A percentile compares a stretch with the other conserved stretches of the same genome.
phyloP scores from a whole-genome alignment of 1,140 invertebrate genomes.

The Andricus grossulariae region DNA sequence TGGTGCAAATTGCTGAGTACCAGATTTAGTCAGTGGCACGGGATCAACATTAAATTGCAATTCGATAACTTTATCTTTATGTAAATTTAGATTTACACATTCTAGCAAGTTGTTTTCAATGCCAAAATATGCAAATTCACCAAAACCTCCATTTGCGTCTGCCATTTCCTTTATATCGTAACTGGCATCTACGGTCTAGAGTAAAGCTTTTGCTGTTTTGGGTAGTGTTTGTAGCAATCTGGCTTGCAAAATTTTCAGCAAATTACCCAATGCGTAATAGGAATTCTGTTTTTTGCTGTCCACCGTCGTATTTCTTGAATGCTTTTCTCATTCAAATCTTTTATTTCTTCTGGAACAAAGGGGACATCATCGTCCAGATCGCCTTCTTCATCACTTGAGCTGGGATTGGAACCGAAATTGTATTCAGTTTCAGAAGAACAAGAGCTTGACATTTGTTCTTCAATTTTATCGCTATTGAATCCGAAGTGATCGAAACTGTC shows the following conservation, averaged over 20 bases:
- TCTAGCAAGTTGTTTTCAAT: slow-evolving; percentile 35
- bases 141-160: slow-evolving; percentile 5
- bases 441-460: background rate
- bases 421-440: background rate
- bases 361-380: background rate
- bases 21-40: slow-evolving; percentile 41
- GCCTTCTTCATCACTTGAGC: too few species aligned
- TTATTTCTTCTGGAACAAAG: background rate
- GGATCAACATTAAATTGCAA: slow-evolving; percentile 32
- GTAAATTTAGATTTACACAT: slow-evolving; percentile 15
- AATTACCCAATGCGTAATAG: background rate
- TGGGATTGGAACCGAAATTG: background rate
- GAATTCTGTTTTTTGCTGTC: background rate
- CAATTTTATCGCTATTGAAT: background rate
- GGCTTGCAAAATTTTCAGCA: slow-evolving; percentile 36
- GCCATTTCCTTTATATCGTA: slow-evolving; percentile 35
- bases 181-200: slow-evolving; percentile 22
- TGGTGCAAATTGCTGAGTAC: slow-evolving; percentile 40
- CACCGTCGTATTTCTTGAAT: background rate
- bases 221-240: background rate
- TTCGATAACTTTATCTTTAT: slow-evolving; percentile 7
- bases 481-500: too few species aligned
- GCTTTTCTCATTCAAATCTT: background rate
- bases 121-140: slow-evolving; percentile 46
- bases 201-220: slow-evolving; percentile 24